A percentile compares a stretch with the other conserved stretches of the same genome.
These are phyloP conservation scores for Eucriotettix oculatus DNA, from an alignment of 2,888 invertebrate species.

Conservation along the genomic window DNA sequence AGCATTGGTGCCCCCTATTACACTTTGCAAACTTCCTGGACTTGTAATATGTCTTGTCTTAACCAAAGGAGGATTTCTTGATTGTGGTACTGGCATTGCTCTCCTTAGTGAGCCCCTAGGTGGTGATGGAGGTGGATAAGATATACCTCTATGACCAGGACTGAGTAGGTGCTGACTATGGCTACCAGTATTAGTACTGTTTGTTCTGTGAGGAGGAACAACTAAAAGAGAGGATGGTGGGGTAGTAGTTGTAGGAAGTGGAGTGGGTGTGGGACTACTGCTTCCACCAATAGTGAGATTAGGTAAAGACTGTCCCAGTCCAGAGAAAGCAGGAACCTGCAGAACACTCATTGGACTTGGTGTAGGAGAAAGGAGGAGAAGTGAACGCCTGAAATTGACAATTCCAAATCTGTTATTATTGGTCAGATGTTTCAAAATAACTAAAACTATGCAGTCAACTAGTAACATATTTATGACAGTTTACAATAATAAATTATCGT, in stretches of 20 bases:
- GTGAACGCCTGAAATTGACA: slow-evolving; percentile 20
- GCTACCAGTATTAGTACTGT: background rate
- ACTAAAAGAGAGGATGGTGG: background rate
- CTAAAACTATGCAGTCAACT: too few species aligned
- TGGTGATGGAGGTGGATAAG: slow-evolving; percentile 69
- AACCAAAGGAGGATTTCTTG: slow-evolving; percentile 61
- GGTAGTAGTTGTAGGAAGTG: slow-evolving; percentile 20
- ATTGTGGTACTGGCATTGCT: slow-evolving; percentile 43
- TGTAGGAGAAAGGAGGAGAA: slow-evolving; percentile 30
- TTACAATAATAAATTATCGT: too few species aligned
- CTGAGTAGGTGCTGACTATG: background rate
- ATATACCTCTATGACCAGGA: slow-evolving; percentile 20
- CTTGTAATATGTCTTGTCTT: slow-evolving; percentile 58
- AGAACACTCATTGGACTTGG: slow-evolving; percentile 57
- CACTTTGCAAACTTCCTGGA: slow-evolving; percentile 19
- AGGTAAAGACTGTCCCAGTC: slow-evolving; percentile 63
- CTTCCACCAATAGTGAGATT: slow-evolving; percentile 41
- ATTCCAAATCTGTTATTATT: too few species aligned
- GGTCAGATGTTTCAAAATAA: too few species aligned
- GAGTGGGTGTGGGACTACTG: slow-evolving; percentile 52
- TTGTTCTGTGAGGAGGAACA: background rate
- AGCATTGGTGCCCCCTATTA: too few species aligned
- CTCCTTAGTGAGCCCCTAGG: slow-evolving; percentile 37
- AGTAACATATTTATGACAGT: too few species aligned
- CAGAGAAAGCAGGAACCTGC: slow-evolving; percentile 43